Evolutionary conservation across 2,113 vertebrate genomes (phyloP), one percentile per base, ranked within the genome.

Genomic region (Platysteira castanea): DNA sequence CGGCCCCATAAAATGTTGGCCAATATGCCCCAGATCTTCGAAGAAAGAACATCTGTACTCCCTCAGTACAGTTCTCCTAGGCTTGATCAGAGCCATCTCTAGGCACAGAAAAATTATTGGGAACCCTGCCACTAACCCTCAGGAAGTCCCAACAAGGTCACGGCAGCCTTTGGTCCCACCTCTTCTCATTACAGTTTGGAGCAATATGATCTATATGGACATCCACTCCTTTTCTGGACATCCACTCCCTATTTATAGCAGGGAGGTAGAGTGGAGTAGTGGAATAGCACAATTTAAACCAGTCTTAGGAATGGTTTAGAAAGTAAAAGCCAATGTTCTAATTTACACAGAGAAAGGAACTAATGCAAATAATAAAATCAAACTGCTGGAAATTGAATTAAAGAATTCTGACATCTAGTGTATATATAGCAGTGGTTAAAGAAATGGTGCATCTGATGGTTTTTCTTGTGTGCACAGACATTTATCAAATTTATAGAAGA

Each of bases 191-290:
- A n/a, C 15, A 21, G 2, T 42, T n/a, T 53, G n/a, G 27, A 65
- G 10, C 3, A 64, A 80, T 69, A n/a, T 15, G 9, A 44, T 47
- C 63, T 64, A 3, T 15, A 33, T 24, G 6, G n/a, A 11, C 18
- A 67, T 46, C 7, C 13, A 18, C 2, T 77, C 4, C 9, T 44
- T 19, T 44, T 44, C 19, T 24, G 6, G n/a, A 11, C 15, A 67
- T 44, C 7, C 13, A 17, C 3, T 77, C 4, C 9, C 44, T 46
- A 46, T 20, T 46, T 20, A 46, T 46, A 19, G 44, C 19, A 20
- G 44, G 18, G 31, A 1, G 1, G 7, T 7, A 3, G 7, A 2
- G 4, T 28, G 18, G 13, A 20, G 6, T 19, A 52, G 17, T 24
- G 27, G 13, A 44, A 7, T 33, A 52, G 15, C 4, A 42, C 24